Base-by-base conservation (phyloP, 2,888 invertebrate genomes). In the Oligia strigilis region DNA sequence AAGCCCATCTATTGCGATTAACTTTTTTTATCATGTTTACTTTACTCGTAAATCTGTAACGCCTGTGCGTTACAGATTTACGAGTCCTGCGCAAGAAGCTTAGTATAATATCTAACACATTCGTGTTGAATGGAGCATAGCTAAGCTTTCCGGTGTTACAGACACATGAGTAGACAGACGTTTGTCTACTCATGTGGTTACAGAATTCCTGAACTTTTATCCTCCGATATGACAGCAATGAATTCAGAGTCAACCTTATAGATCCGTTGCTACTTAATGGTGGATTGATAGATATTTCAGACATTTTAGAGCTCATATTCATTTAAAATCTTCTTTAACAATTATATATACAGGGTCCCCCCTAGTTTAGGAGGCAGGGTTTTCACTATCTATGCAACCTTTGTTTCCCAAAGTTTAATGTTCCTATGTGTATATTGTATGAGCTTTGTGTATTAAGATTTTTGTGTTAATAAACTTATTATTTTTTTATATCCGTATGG, bases 1-100 rank as follows among this genome's bases (percentile, higher is more conserved):
- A 36, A 77, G 23, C 4, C 60, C 64, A 64, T 80, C 29, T 62
- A 73, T 71, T 72, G 60, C 36, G 76, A 52, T 80, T 46, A 75
- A 74, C 14, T 77, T 77, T 77, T 73, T 78, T 43, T 58, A 52
- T 71, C n/a, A 66, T 84, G 55, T 81, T 72, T 78, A 75, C n/a
- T 52, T 62, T 82, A 78, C 36, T 9, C 40, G 62, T 79, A 74
- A 74, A 19, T 79, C 70, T 69, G 75, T 77, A 71, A 46, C n/a
- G 65, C 40, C n/a, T n/a, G n/a, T n/a, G n/a, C n/a, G n/a, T n/a
- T n/a, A 65, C 64, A 78, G 60, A n/a, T n/a, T n/a, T n/a, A n/a
- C n/a, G n/a, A n/a, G 6, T 2, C 6, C 4, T 72, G 29, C 23
- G 17, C 62, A 19, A 52, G 29, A 64, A 49, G 2, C 46, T 23